Percentiles rank a stretch among this genome's conserved stretches.
phyloP scores from a whole-genome alignment of 2,797 vertebrate genomes.

The Saxicola maurus region DNA sequence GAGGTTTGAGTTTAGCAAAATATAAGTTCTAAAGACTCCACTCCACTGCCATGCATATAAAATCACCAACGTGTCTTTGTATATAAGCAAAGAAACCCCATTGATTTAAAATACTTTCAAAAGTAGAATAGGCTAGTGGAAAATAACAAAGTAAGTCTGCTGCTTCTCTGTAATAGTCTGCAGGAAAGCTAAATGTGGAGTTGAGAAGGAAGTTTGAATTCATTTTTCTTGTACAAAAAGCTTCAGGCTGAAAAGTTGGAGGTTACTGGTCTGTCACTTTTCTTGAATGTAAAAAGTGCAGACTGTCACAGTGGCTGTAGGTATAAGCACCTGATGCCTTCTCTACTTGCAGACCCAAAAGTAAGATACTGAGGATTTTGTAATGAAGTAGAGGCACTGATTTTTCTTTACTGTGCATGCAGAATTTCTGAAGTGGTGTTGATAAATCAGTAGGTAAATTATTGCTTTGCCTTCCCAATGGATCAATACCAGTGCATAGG shows the following conservation, averaged over 20 bases:
- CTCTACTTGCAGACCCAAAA: background rate
- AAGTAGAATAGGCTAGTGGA: background rate
- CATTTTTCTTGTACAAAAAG: background rate
- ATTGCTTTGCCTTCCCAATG: background rate
- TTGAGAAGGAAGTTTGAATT: background rate
- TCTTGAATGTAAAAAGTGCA: background rate
- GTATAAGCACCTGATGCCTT: background rate
- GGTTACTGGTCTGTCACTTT: background rate
- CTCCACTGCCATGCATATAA: background rate
- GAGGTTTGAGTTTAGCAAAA: background rate
- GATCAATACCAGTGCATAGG: background rate
- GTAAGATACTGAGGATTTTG: background rate
- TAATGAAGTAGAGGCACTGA: background rate
- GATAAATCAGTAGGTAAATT: background rate
- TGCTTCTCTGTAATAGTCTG: background rate
- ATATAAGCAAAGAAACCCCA: background rate
- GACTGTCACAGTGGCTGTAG: background rate
- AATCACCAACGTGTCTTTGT: background rate
- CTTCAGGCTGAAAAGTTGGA: background rate
- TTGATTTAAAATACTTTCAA: background rate
- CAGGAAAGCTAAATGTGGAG: background rate
- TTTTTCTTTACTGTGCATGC: background rate
- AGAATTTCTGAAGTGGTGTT: background rate
- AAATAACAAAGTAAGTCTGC: background rate
- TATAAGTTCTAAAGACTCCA: background rate